Evolutionary conservation across 2,888 invertebrate species (phyloP), one percentile per base, ranked within the genome.

Genomic region (Netelia melanura): DNA sequence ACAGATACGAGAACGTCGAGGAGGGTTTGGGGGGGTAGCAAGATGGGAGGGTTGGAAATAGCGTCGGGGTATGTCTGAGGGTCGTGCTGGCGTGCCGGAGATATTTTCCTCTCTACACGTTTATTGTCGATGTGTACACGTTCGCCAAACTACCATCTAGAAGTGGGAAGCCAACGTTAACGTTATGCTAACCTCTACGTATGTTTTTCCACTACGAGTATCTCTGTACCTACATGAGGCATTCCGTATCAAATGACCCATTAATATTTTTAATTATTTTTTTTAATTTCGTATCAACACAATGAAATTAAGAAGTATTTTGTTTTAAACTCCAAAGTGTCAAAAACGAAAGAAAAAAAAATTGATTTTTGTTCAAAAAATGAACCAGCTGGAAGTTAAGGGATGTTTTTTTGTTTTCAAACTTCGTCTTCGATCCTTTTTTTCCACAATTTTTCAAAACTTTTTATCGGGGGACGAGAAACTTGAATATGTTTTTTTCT

Each of bases 41-140:
- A 6, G 67, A 21, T 71, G 43, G 30, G 76, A 72, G 79, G 82
- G 80, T 72, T 25, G 30, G 71, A 71, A 80, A 65, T 72, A 79
- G 67, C 71, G 67, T 58, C 48, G 52, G 43, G 71, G 54, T 65
- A 76, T 76, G 75, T 64, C 38, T 62, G 43, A 64, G 67, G 75
- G 54, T 80, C 64, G 43, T 74, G 56, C 79, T 75, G 62, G 83
- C 83, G 64, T 84, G 78, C 80, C 86, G 61, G 74, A 78, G 84
- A 80, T 85, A 83, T 85, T 86, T 83, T 85, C 80, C 75, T 54
- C 17, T 61, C 52, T 61, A 65, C 74, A 65, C 62, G 14, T 23
- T 71, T 43, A 30, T 48, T 56, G 62, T 70, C 21, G 30, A 44
- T 52, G 44, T 58, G 38, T 38, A 43, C n/a, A 11, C 54, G 25